Base-by-base conservation (phyloP, 2,797 vertebrate species). In the Hyperoplus immaculatus region DNA sequence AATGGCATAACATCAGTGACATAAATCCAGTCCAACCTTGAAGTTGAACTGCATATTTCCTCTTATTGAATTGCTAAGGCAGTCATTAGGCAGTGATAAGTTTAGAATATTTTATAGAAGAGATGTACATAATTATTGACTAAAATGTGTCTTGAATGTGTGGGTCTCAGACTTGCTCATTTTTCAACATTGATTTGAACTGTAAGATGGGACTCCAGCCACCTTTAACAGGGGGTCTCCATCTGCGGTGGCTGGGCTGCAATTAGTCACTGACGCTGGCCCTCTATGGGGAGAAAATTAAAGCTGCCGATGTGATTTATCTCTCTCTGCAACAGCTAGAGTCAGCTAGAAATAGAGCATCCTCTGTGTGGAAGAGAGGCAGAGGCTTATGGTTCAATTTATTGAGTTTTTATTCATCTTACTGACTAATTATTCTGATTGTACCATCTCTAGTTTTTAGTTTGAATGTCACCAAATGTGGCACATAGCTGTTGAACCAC, bases 241-340 rank as follows among this genome's bases (percentile, higher is more conserved):
- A 77, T 89, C 83, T 88, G 77, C 65, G 66, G 51, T 78, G 69
- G 56, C 72, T 36, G 55, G 46, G 38, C 65, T 82, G 75, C 69
- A 82, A 77, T 87, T 82, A 85, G 74, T 86, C 76, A 82, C 70
- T 83, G 81, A 53, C 54, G 50, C 73, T 69, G 29, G 80, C 69
- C 66, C 68, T 83, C 68, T 85, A 81, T 68, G 57, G 21, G 60
- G 50, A 75, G 74, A 80, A 89, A 85, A 89, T 87, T 77, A 75
- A 87, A 83, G 57, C 71, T 88, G 65, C 55, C 69, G 8, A 13
- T 75, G 72, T 87, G 79, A 91, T 88, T 78, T 45, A 84, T 88
- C 53, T 78, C 43, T 43, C 41, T 41, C 42, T 76, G 68, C 61
- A 71, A 18, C 41, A 43, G 69, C 81, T 55, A 75, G 57, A 72